Evolutionary conservation across 1,140 invertebrate genomes (phyloP), one percentile per base, ranked within the genome.

Genomic region (Tetragnatha versicolor): DNA sequence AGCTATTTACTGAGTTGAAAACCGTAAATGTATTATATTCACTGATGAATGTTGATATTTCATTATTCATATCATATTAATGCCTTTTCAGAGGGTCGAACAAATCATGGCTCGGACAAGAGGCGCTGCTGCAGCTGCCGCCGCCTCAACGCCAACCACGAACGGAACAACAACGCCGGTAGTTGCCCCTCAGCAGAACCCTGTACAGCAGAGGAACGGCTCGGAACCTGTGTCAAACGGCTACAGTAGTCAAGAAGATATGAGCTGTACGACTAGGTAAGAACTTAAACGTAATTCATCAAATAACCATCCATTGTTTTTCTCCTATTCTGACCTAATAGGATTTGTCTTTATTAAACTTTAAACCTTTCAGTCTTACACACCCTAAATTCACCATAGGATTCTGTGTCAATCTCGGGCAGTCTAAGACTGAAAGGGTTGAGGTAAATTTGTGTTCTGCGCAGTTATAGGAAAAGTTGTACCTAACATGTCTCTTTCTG

Each of bases 81-180:
- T 55, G 55, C 6, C 25, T 27, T 55, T 45, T 14, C 37, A 82
- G 84, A 88, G 93, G 55, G 93, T 94, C 3, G 93, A 93, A 85
- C 92, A 92, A 51, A 94, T 94, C 81, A 94, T 94, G 93, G 87
- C 89, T 53, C 88, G 93, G 81, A 94, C 93, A 51, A 88, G 93
- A 79, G 90, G 88, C 79, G 82, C 81, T 60, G 65, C 73, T 22
- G 53, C 61, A 22, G 10, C 61, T 29, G 20, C 55, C 14, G 47
- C 68, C 25, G 37, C 49, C 17, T 27, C 14, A 31, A 10, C 1
- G 5, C n/a, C 7, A 25, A 42, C 5, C 5, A 2, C 25, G 39
- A 73, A 61, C 33, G 14, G 29, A 49, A 37, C 33, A 20, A 25
- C 70, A 27, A 17, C 35, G 22, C 2, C n/a, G 25, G 33, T 22